A percentile compares a stretch with the other conserved stretches of the same genome.
Conservation (phyloP, 2,888 invertebrate species). For the Perizoma affinitatum region DNA sequence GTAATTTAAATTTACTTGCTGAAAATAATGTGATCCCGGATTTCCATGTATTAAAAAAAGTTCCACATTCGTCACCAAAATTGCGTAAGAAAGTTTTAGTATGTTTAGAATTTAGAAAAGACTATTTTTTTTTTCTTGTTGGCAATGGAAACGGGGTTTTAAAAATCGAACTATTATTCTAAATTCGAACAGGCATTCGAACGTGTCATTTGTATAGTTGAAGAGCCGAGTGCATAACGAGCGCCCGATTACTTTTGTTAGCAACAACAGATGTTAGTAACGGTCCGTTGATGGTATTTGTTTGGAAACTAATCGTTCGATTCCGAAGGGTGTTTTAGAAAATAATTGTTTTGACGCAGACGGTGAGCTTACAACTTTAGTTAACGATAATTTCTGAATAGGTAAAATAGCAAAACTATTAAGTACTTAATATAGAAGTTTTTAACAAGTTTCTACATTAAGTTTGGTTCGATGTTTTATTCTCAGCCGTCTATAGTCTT, state of each 20-base stretch:
- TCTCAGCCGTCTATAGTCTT: not conserved
- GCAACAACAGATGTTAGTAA: constrained; percentile 59
- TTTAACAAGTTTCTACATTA: not conserved
- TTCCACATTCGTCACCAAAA: too few species aligned
- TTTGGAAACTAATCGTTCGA: constrained; percentile 41
- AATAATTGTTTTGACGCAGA: constrained; percentile 33
- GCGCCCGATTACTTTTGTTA: constrained; percentile 61
- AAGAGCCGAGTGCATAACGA: constrained; percentile 49
- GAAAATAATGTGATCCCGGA: not conserved
- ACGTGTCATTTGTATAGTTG: constrained; percentile 49
- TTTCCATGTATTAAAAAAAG: too few species aligned
- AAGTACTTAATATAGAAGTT: not conserved
- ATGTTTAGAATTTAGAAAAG: too few species aligned
- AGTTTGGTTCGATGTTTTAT: not conserved
- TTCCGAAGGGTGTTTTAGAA: constrained; percentile 36
- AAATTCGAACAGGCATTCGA: constrained; percentile 44
- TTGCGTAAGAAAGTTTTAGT: too few species aligned
- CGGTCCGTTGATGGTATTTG: constrained; percentile 46
- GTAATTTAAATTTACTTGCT: constrained; percentile 56
- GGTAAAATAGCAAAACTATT: constrained; percentile 9
- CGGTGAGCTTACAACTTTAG: constrained; percentile 26
- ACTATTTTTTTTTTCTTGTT: too few species aligned
- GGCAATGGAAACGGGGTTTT: not conserved
- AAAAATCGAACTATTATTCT: constrained; percentile 33
- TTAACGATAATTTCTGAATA: constrained; percentile 7